Evolutionary conservation across 2,113 vertebrate genomes (phyloP).

Genomic region (Sialia sialis): DNA sequence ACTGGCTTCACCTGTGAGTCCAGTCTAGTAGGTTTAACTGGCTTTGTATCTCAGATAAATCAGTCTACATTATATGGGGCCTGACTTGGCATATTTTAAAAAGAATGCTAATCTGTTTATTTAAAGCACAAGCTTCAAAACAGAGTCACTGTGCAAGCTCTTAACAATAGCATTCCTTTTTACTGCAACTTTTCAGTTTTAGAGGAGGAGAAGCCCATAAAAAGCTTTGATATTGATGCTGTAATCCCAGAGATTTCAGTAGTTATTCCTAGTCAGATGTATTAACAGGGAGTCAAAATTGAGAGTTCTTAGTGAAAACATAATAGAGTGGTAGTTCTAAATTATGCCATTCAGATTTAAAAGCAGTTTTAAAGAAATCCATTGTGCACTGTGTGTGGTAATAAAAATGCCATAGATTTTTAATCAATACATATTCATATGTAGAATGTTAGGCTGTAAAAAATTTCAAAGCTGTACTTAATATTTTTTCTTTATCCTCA

Average conservation of each 20-base stretch:
- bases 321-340: not conserved
- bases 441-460: not conserved
- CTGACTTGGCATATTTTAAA: slow-evolving; percentile 38
- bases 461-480: not conserved
- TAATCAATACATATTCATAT: not conserved
- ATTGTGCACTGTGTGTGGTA: not conserved
- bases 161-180: not conserved
- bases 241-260: not conserved
- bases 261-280: not conserved
- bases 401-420: not conserved
- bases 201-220: not conserved
- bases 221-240: not conserved
- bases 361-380: not conserved
- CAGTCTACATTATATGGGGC: not conserved
- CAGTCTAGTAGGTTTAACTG: not conserved
- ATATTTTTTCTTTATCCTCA: not conserved
- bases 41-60: not conserved
- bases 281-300: not conserved
- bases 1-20: slow-evolving; percentile 2
- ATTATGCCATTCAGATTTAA: not conserved
- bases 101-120: not conserved
- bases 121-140: not conserved
- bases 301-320: not conserved
- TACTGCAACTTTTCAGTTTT: not conserved
- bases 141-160: not conserved